Evolutionary conservation across 2,113 vertebrate species (phyloP).

Genomic region (Todiramphus chloris): DNA sequence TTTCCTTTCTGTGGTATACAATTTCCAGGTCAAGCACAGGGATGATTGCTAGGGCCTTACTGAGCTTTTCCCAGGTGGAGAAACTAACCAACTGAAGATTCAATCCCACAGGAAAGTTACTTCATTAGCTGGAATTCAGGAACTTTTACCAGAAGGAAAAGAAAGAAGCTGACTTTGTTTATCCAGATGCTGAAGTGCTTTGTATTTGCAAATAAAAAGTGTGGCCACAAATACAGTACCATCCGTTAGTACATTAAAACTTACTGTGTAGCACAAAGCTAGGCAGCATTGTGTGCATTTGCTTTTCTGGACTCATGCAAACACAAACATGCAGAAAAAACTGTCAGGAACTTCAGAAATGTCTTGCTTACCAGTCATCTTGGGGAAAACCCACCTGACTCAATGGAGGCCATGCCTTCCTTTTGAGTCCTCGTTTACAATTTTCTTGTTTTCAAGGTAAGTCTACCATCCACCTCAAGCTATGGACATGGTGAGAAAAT

Average conservation of each 20-base stretch:
- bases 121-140: background rate
- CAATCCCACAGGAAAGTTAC: background rate
- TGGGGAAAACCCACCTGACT: background rate
- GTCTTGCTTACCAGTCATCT: background rate
- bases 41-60: background rate
- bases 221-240: background rate
- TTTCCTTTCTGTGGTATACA: background rate
- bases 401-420: background rate
- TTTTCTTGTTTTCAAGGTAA: background rate
- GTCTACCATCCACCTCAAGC: background rate
- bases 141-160: background rate
- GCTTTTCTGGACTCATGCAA: background rate
- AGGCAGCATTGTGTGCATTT: background rate
- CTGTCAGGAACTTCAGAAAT: background rate
- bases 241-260: background rate
- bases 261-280: background rate
- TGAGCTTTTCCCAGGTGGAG: background rate
- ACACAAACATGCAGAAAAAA: background rate
- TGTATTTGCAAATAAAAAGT: background rate
- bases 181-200: background rate
- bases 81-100: background rate
- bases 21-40: background rate
- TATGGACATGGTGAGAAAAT: background rate
- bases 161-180: background rate
- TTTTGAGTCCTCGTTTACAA: background rate